Base-by-base conservation (phyloP, 2,113 vertebrate species). In the Hypomesus transpacificus region DNA sequence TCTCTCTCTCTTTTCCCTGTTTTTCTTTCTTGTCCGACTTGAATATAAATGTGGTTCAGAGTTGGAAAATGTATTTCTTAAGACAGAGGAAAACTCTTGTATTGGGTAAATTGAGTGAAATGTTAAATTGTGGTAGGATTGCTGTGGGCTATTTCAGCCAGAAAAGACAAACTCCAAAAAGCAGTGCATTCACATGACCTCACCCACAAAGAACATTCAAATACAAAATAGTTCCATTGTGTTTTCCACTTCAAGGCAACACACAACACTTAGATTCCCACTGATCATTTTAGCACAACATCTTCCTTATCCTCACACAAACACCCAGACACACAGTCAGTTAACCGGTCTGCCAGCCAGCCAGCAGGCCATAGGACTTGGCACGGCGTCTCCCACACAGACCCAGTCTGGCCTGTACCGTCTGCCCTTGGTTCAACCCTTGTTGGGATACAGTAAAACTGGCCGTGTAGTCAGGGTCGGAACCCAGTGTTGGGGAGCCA, bases 401-500 rank as follows among this genome's bases (percentile, higher is more conserved):
- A 39, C n/a, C 60, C 73, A 76, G 73, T 50, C 70, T 17, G 17
- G 3, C 7, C 31, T 20, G 8, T 21, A n/a, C 57, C 57, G 6
- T 20, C 57, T 59, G 57, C 57, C 57, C 20, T 59, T 18, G 20
- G 57, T 20, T 17, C 14, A 70, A 54, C 52, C 21, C 61, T 71
- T 71, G 22, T 54, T 65, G 54, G 8, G 57, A 20, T 28, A 24
- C 17, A 66, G 56, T 28, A 20, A 51, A 57, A 62, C 20, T 7
- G 62, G 24, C 62, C 74, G 52, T 73, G 70, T 39, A 64, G 16
- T 39, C 5, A 24, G 66, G 21, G 28, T 71, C 34, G 6, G 68
- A 73, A 74, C 75, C 77, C 16, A 4, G 52, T 46, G 74, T 67
- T 50, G 62, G 71, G 46, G 75, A 77, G 69, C 50, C 8, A 81